Evolutionary conservation across 2,113 vertebrate genomes (phyloP), one percentile per base, ranked within the genome.

Genomic region (Phaetusa simplex): DNA sequence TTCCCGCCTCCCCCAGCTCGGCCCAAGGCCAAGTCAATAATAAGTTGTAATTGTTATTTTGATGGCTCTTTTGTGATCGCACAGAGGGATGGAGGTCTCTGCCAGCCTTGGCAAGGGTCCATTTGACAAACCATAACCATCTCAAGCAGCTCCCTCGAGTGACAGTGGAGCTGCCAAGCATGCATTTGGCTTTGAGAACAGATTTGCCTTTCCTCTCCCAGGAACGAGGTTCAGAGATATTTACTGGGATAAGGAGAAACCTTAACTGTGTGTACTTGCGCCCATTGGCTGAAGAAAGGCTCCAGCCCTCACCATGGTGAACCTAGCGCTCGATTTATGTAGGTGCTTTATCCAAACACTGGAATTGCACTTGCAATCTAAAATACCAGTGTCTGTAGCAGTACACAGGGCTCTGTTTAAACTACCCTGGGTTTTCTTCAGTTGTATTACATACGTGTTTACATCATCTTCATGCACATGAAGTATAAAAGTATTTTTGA

Each of bases 71-170:
- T 56, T 72, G 80, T 82, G 65, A 50, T 82, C 13, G 0, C 40
- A 15, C 55, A 14, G 65, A 76, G 66, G 73, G 80, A 61, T 15
- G 69, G 84, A 76, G 69, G 34, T 55, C n/a, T 59, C 65, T 86
- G 88, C 91, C 94, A 95, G 80, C 72, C 36, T 85, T 93, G 86
- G 95, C 76, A 59, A 71, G 83, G n/a, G 38, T 83, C 82, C 32
- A 1, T 82, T 42, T 89, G 80, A 87, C 91, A 95, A 93, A 74
- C 65, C 73, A 9, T 43, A 82, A 53, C 76, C 76, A 76, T 94
- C 69, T 64, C 86, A 8, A 22, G 89, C 91, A 72, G 88, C 69
- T 92, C 77, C 65, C 61, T 12, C 43, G 3, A 93, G 86, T 12
- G 86, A 88, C 52, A 43, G 86, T 56, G 26, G n/a, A 79, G 65